Percentiles rank a stretch among this genome's conserved stretches.
Conservation (phyloP, 1,140 invertebrate species). For the Drosophila auraria region DNA sequence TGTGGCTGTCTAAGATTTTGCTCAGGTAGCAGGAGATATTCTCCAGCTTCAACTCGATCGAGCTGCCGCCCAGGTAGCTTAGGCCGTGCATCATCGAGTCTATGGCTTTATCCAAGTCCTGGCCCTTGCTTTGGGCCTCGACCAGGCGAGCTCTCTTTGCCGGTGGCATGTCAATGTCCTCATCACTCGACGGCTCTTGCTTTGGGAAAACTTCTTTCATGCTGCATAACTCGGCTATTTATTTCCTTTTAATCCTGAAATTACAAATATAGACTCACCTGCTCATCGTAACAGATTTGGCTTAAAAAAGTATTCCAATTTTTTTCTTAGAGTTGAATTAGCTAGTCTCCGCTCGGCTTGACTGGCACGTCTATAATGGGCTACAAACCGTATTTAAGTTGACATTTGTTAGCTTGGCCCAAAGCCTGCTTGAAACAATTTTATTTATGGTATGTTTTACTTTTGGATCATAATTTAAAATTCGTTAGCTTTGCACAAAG, state of each 20-base stretch:
- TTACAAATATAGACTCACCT: neutral
- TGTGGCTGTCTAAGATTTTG: slow-evolving; percentile 11
- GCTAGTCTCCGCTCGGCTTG: neutral
- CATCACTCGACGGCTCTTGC: neutral
- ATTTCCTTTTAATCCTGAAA: too few relatives aligned
- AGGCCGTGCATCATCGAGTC: slow-evolving; percentile 31
- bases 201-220: neutral
- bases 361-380: neutral
- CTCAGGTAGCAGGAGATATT: slow-evolving; percentile 26
- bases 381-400: neutral
- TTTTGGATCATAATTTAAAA: too few relatives aligned
- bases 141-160: neutral
- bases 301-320: neutral
- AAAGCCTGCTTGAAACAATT: neutral
- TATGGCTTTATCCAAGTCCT: slow-evolving; percentile 1
- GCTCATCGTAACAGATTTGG: neutral
- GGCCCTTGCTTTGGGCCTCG: neutral
- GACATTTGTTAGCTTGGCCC: neutral
- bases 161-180: neutral
- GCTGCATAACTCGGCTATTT: too few relatives aligned
- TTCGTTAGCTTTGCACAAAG: neutral
- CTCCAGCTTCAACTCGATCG: slow-evolving; percentile 36
- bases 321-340: neutral
- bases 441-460: too few relatives aligned
- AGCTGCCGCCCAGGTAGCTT: neutral